Evolutionary conservation across 2,113 vertebrate species (phyloP).

Genomic region (Colinus virginianus): DNA sequence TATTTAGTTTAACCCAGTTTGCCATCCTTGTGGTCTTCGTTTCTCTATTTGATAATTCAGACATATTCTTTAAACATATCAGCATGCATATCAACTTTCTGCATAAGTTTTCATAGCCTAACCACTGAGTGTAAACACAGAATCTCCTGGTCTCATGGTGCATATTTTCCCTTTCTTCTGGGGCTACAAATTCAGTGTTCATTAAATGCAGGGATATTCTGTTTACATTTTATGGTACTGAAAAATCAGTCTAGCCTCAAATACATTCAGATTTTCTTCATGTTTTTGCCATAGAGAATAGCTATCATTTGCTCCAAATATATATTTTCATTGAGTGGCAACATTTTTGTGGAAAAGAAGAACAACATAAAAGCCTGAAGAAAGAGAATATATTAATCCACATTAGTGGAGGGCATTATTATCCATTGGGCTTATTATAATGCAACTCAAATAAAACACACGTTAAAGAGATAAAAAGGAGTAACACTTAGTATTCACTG

Average conservation of each 20-base stretch:
- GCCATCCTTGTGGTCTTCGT: neutral
- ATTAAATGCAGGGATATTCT: neutral
- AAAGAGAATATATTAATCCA: neutral
- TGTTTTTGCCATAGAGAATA: neutral
- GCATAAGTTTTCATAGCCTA: neutral
- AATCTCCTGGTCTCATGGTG: neutral
- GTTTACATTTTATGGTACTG: neutral
- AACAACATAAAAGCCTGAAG: neutral
- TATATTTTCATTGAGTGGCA: neutral
- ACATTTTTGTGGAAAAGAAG: neutral
- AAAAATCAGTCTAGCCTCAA: neutral
- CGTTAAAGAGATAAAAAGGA: neutral
- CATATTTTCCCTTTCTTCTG: neutral
- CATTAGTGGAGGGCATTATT: neutral
- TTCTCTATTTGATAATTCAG: neutral
- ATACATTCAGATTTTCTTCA: neutral
- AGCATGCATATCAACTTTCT: neutral
- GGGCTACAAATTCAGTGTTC: neutral
- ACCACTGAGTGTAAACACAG: neutral
- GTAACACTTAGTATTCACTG: neutral
- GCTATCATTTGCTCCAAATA: neutral
- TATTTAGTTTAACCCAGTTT: neutral
- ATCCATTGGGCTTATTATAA: neutral
- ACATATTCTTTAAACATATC: neutral
- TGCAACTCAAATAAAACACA: neutral